These are phyloP conservation scores for Corvus hawaiiensis DNA, from an alignment of 2,113 vertebrate species.

Conservation along the genomic window DNA sequence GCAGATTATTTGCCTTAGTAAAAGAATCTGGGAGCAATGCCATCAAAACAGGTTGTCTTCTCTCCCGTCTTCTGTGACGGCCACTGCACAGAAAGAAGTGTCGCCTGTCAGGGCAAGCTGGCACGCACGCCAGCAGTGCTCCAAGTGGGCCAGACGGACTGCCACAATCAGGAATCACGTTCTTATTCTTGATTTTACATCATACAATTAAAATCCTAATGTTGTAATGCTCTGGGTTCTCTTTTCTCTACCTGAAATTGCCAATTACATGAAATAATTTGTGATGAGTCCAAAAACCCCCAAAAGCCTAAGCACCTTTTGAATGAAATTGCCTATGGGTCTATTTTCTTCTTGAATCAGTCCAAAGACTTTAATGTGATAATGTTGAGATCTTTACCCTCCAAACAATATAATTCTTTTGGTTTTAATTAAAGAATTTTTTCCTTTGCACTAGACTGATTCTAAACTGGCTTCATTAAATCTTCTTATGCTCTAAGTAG, in stretches of 20 bases:
- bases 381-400: not conserved
- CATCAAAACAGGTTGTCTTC: not conserved
- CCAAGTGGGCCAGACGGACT: rapidly evolving
- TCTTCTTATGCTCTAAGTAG: conserved; percentile 63
- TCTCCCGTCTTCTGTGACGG: not conserved
- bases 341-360: not conserved
- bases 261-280: not conserved
- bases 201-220: not conserved
- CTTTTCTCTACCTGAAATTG: not conserved
- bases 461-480: conserved; percentile 46
- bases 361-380: not conserved
- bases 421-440: conserved; percentile 16
- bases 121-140: not conserved
- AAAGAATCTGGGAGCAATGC: not conserved
- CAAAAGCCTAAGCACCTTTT: not conserved
- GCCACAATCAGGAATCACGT: rapidly evolving
- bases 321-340: not conserved
- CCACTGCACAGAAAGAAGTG: not conserved
- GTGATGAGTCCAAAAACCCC: not conserved
- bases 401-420: not conserved
- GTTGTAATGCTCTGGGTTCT: not conserved
- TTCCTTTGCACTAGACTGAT: conserved; percentile 22
- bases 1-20: not conserved
- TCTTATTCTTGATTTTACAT: not conserved
- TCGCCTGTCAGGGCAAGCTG: not conserved